phyloP scores from a whole-genome alignment of 1,140 invertebrate species.

The Limonius californicus region DNA sequence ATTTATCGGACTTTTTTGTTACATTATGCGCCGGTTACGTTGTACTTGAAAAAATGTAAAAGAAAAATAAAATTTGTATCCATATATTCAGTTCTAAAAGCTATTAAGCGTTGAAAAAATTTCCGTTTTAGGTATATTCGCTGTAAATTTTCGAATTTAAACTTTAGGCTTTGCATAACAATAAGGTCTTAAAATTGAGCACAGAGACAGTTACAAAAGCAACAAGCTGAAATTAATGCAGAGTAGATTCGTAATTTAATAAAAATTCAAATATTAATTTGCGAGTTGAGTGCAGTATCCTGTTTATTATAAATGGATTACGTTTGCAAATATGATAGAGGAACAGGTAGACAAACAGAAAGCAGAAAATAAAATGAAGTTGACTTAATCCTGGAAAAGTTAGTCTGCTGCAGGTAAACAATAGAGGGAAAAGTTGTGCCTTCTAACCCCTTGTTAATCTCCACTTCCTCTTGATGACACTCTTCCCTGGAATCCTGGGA shows the following conservation, averaged over 20 bases:
- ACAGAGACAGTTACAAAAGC: not conserved
- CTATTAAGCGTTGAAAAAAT: too few relatives aligned
- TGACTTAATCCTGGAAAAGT: conserved; percentile 6
- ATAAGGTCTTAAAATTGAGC: not conserved
- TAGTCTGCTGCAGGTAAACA: not conserved
- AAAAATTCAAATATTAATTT: conserved; percentile 35
- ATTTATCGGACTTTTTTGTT: too few relatives aligned
- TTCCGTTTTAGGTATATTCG: not conserved
- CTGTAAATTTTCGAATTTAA: too few relatives aligned
- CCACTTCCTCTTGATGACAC: not conserved
- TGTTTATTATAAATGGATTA: conserved; percentile 33
- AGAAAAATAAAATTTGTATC: too few relatives aligned
- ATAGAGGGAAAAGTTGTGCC: not conserved
- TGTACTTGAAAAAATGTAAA: too few relatives aligned
- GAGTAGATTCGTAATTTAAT: conserved; percentile 23
- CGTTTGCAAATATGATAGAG: conserved; percentile 27
- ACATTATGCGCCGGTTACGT: too few relatives aligned
- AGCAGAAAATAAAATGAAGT: conserved; percentile 9
- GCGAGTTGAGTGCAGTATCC: conserved; percentile 26
- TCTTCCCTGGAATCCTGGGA: not conserved
- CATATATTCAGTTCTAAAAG: not conserved
- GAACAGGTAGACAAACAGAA: conserved; percentile 19
- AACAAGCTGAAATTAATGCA: not conserved
- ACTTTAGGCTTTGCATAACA: too few relatives aligned
- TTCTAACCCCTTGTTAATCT: not conserved